phyloP scores from a whole-genome alignment of 1,140 invertebrate species.

The Drosophila azteca region DNA sequence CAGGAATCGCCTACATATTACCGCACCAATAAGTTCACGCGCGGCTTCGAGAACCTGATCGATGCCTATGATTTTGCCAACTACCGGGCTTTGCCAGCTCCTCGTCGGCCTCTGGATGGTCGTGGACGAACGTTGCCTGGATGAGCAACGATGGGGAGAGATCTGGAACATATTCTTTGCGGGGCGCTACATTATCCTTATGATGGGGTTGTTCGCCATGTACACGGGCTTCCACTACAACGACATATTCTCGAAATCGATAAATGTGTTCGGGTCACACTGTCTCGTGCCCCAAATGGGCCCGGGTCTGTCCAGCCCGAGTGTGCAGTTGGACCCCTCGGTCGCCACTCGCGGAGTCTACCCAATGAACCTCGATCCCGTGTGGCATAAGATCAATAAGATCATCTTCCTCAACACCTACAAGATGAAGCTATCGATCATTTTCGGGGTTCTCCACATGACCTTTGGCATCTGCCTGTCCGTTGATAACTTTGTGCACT shows the following conservation, averaged over 20 bases:
- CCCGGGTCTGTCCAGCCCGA: conserved; percentile 83
- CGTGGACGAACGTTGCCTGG: conserved; percentile 88
- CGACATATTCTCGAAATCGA: conserved; percentile 97
- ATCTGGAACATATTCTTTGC: conserved; percentile 99
- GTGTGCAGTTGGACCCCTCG: conserved; percentile 88
- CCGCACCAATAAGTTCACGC: conserved; percentile 91
- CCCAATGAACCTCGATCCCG: conserved; percentile 87
- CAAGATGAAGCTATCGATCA: conserved; percentile 99
- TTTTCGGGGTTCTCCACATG: conserved; percentile 98
- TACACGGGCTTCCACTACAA: conserved; percentile 99
- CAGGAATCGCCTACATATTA: conserved; percentile 92
- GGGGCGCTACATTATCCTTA: conserved; percentile 97
- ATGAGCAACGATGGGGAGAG: conserved; percentile 88
- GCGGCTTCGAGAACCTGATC: conserved; percentile 92
- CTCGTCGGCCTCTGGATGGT: conserved; percentile 87
- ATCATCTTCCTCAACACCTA: conserved; percentile 99
- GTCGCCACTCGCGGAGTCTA: conserved; percentile 81
- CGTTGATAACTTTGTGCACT: conserved; percentile 95
- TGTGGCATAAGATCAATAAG: conserved; percentile 99
- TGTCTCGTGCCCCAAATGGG: conserved; percentile 85
- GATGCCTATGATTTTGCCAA: conserved; percentile 92
- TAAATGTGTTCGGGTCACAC: conserved; percentile 95
- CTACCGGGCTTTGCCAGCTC: conserved; percentile 87
- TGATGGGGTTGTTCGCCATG: conserved; percentile 98
- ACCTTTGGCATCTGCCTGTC: conserved; percentile 96